Conservation (phyloP, 2,113 vertebrate genomes). For the Sorex fumeus region DNA sequence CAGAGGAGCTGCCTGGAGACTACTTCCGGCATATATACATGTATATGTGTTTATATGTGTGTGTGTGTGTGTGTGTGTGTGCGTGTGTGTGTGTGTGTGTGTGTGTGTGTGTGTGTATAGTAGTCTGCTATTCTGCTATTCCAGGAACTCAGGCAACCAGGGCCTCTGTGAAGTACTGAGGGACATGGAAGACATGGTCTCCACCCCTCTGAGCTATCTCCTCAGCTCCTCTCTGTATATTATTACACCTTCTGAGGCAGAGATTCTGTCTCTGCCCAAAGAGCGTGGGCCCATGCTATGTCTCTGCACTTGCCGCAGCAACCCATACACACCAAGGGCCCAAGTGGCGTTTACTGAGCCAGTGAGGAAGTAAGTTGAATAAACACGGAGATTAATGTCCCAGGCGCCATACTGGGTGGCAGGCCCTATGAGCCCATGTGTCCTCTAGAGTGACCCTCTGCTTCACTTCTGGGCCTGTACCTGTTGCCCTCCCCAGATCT, state of each 20-base stretch:
- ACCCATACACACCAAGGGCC: rapidly evolving
- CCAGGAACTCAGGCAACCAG: too few relatives aligned
- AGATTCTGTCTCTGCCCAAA: background rate
- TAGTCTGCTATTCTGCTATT: too few relatives aligned
- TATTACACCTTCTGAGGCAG: background rate
- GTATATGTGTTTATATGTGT: too few relatives aligned
- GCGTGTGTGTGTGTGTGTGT: too few relatives aligned
- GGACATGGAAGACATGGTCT: too few relatives aligned
- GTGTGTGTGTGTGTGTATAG: too few relatives aligned
- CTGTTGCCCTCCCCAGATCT: background rate
- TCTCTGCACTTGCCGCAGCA: background rate
- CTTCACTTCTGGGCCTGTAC: rapidly evolving
- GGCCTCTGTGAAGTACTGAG: too few relatives aligned
- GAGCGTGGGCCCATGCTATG: too few relatives aligned
- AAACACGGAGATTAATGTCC: background rate
- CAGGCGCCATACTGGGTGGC: background rate
- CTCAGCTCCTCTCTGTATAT: background rate
- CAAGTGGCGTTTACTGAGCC: background rate
- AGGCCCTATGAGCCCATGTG: background rate
- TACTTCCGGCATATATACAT: too few relatives aligned
- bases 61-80: too few relatives aligned
- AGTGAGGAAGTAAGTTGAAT: background rate
- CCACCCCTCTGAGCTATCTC: too few relatives aligned
- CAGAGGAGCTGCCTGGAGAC: too few relatives aligned
- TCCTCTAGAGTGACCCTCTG: background rate